Percentiles rank a stretch among this genome's conserved stretches.
Conservation (phyloP, 2,888 invertebrate species). For the Andricus curvator region DNA sequence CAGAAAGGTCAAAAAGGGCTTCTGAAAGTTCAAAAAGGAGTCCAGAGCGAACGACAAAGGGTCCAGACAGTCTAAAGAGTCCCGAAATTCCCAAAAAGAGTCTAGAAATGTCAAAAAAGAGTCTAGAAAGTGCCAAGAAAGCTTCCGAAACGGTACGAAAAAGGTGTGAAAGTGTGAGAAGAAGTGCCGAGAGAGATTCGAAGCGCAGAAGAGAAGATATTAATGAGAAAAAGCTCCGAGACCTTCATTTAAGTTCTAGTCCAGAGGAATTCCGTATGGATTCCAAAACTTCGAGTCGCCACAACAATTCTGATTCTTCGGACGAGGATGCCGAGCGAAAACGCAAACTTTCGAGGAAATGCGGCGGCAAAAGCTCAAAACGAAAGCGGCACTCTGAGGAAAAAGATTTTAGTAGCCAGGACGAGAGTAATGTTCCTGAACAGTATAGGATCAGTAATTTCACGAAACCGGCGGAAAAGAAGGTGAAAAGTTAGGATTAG, state of each 20-base stretch:
- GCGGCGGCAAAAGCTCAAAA: background rate
- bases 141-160: background rate
- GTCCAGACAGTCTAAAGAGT: slow-evolving; percentile 43
- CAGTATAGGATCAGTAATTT: slow-evolving; percentile 32
- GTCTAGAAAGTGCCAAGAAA: slow-evolving; percentile 9
- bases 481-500: slow-evolving; percentile 25
- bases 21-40: slow-evolving; percentile 58
- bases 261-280: background rate
- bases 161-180: background rate
- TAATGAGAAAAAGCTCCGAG: background rate
- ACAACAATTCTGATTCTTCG: background rate
- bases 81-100: slow-evolving; percentile 58
- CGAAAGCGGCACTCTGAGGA: slow-evolving; percentile 20
- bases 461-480: slow-evolving; percentile 10
- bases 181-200: background rate
- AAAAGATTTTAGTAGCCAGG: slow-evolving; percentile 20
- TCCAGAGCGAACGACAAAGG: slow-evolving; percentile 20
- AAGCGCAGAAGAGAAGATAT: background rate
- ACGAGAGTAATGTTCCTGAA: slow-evolving; percentile 26
- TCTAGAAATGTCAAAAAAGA: slow-evolving; percentile 23
- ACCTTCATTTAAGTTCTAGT: slow-evolving; percentile 10
- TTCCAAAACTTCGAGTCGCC: background rate
- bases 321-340: background rate
- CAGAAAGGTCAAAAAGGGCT: slow-evolving; percentile 41
- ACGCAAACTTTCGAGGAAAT: background rate